A percentile compares a stretch with the other conserved stretches of the same genome.
These are phyloP conservation scores for Morbakka virulenta DNA, from an alignment of 30 jellyfish, hydroid and myxozoan species.

Conservation along the genomic window DNA sequence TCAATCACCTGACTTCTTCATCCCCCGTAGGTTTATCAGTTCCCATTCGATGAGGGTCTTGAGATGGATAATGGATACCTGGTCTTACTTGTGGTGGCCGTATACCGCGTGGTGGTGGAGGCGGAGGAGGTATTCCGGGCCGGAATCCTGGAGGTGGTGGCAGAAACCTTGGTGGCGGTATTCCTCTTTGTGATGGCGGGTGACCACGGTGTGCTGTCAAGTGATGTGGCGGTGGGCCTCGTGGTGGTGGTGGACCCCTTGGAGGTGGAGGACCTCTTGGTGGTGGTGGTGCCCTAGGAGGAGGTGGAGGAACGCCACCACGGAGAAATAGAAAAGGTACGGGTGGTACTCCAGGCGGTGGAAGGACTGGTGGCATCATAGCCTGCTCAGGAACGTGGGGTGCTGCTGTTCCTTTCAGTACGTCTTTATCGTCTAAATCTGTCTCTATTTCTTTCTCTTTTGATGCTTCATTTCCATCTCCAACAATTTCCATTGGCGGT, in stretches of 20 bases:
- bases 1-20: too few relatives aligned
- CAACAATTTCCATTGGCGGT: conserved; percentile 34
- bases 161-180: conserved; percentile 57
- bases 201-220: conserved; percentile 45
- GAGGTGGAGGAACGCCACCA: conserved; percentile 43
- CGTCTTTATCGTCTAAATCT: not conserved
- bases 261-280: conserved; percentile 65
- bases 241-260: conserved; percentile 63
- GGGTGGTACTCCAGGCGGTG: conserved; percentile 45
- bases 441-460: not conserved
- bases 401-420: not conserved
- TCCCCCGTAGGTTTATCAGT: conserved; percentile 46
- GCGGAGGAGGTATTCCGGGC: conserved; percentile 55
- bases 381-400: conserved; percentile 11
- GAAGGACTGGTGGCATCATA: conserved; percentile 28
- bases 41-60: conserved; percentile 97
- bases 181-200: conserved; percentile 66
- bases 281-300: conserved; percentile 65
- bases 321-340: conserved; percentile 4
- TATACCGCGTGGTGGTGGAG: conserved; percentile 12
- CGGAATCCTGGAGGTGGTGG: conserved; percentile 9
- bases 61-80: conserved; percentile 95
- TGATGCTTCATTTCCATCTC: not conserved
- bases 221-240: conserved; percentile 37
- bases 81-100: conserved; percentile 33